Base-by-base conservation (phyloP, 2,888 invertebrate species). In the Drosophila ezoana region DNA sequence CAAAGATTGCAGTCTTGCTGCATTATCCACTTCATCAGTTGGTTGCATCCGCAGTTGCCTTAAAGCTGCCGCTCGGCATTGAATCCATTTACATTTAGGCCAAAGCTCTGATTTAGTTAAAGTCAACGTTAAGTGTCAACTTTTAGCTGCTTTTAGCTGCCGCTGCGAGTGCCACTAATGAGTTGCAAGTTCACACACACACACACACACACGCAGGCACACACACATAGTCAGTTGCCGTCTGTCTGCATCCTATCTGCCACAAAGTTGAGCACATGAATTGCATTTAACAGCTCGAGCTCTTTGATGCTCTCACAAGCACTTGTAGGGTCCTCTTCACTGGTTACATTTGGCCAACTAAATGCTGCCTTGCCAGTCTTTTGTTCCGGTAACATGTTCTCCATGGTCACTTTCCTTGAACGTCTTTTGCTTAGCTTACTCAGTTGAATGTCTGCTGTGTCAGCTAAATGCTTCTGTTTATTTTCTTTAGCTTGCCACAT, bases 111-210 rank as follows among this genome's bases (percentile, higher is more conserved):
- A 35, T 54, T 43, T 8, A 32, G n/a, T 37, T 38, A 23, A n/a
- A 40, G 53, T 14, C 57, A 51, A 44, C 72, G 48, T 74, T 41
- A 57, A 71, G 73, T 74, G 73, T 60, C 73, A 65, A 72, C 54
- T 56, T 65, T 62, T 41, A 51, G 49, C 48, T 70, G 52, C 62
- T 61, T 38, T 53, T 45, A 49, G 49, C 64, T 56, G 57, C 53
- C 71, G 54, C 65, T 71, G 65, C 38, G 40, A 51, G 76, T 74
- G 71, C 38, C 61, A 66, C 76, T 74, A 76, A 74, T 76, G 72
- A 74, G 74, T 66, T 71, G 71, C 71, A 64, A 53, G 47, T 45
- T 65, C 53, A 11, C 41, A 5, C 32, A n/a, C 40, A 33, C 32
- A 3, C 32, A 11, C 33, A 6, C 53, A 14, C 20, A 38, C n/a